phyloP scores from a whole-genome alignment of 2,888 invertebrate genomes.

The Epsilonema sp. region DNA sequence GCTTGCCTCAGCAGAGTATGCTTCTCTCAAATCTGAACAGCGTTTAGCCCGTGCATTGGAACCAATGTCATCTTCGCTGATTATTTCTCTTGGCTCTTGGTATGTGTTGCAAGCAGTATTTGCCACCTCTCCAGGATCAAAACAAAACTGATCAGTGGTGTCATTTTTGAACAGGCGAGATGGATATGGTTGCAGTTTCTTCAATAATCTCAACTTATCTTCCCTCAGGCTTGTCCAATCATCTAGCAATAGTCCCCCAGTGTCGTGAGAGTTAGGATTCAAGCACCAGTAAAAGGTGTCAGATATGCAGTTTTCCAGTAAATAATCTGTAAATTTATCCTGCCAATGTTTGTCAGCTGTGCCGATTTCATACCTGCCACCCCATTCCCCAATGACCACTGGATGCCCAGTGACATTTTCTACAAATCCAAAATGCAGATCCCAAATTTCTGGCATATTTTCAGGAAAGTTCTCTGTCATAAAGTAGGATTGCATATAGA shows the following conservation, averaged over 20 bases:
- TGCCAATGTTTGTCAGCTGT: neutral
- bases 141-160: neutral
- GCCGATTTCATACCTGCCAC: neutral
- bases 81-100: too few species aligned
- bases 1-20: too few species aligned
- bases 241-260: slow-evolving; percentile 7
- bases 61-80: too few species aligned
- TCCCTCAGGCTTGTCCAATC: slow-evolving; percentile 7
- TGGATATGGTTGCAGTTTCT: neutral
- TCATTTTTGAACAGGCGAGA: neutral
- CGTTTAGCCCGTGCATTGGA: too few species aligned
- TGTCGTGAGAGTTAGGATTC: slow-evolving; percentile 9
- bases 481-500: neutral
- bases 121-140: neutral
- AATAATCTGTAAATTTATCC: neutral
- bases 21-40: too few species aligned
- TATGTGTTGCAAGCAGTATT: too few species aligned
- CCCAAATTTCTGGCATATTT: neutral
- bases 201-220: neutral
- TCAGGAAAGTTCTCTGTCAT: neutral
- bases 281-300: slow-evolving; percentile 2
- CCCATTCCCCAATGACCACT: neutral
- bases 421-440: neutral
- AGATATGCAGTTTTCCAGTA: neutral
- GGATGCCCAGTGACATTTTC: neutral